Conservation (phyloP, 2,113 vertebrate species). For the Cricetomys ansorgei region DNA sequence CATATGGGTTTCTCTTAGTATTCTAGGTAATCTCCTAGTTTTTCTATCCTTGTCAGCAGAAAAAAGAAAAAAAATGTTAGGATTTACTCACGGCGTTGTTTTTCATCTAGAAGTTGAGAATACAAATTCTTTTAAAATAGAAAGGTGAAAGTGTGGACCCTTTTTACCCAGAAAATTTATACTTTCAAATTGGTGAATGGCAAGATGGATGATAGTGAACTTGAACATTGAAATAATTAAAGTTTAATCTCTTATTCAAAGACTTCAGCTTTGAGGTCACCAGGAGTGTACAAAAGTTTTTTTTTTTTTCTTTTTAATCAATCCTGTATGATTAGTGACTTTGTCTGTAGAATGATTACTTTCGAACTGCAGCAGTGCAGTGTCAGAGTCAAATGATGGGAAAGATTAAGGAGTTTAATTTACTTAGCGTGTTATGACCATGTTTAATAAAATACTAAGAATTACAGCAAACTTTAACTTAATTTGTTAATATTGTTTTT, state of each 20-base stretch:
- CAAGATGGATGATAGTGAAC: constrained; percentile 58
- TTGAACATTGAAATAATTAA: constrained; percentile 79
- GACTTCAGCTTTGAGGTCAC: constrained; percentile 61
- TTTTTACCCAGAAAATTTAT: constrained; percentile 59
- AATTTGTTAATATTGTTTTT: constrained; percentile 78
- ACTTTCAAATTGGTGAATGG: constrained; percentile 61
- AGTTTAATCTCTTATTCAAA: constrained; percentile 71
- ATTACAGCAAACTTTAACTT: constrained; percentile 74
- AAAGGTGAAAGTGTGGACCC: constrained; percentile 21
- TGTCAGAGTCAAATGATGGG: constrained; percentile 70
- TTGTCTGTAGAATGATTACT: constrained; percentile 79
- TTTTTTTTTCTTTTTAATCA: constrained; percentile 67
- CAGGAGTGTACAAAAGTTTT: constrained; percentile 67
- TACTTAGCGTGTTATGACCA: constrained; percentile 78
- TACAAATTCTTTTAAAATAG: constrained; percentile 46
- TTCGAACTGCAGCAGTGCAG: constrained; percentile 49
- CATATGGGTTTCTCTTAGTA: constrained; percentile 52
- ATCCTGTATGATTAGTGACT: constrained; percentile 80
- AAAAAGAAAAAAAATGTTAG: constrained; percentile 53
- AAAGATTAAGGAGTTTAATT: constrained; percentile 85
- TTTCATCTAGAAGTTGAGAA: constrained; percentile 68
- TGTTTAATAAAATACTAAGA: constrained; percentile 77
- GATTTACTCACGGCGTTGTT: constrained; percentile 69
- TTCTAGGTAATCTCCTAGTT: constrained; percentile 66
- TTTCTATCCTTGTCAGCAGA: constrained; percentile 68